These are phyloP conservation scores for Heliothis subflexa DNA, from an alignment of 1,140 invertebrate genomes.

Conservation along the genomic window DNA sequence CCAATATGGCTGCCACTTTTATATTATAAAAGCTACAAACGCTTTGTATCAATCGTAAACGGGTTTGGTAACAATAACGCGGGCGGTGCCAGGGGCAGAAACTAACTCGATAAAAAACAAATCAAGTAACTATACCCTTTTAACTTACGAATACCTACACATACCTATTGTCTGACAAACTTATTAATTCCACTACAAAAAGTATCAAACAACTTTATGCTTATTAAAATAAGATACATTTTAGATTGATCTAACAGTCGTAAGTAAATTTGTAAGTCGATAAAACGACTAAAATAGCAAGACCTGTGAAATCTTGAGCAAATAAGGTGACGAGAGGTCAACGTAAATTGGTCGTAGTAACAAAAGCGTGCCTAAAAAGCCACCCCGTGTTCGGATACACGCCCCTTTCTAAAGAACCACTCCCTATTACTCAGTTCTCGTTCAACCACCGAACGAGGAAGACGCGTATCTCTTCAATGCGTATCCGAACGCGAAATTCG, in stretches of 20 bases:
- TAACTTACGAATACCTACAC: conserved; percentile 71
- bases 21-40: conserved; percentile 31
- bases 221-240: conserved; percentile 38
- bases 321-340: conserved; percentile 53
- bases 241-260: conserved; percentile 34
- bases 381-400: conserved; percentile 63
- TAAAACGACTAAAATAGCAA: conserved; percentile 55
- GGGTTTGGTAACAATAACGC: conserved; percentile 35
- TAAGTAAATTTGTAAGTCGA: conserved; percentile 59
- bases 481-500: background rate
- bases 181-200: conserved; percentile 17
- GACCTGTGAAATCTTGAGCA: conserved; percentile 21
- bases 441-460: conserved; percentile 49
- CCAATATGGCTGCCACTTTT: conserved; percentile 24
- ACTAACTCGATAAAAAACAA: conserved; percentile 50
- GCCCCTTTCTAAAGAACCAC: conserved; percentile 77
- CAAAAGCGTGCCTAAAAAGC: conserved; percentile 79
- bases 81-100: conserved; percentile 30
- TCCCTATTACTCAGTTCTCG: conserved; percentile 73
- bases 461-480: conserved; percentile 52
- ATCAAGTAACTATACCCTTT: conserved; percentile 59
- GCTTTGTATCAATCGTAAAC: conserved; percentile 24
- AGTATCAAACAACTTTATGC: conserved; percentile 48
- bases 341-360: conserved; percentile 59
- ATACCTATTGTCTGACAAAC: conserved; percentile 60